phyloP scores from a whole-genome alignment of 2,888 invertebrate genomes.

The Acronicta alni region DNA sequence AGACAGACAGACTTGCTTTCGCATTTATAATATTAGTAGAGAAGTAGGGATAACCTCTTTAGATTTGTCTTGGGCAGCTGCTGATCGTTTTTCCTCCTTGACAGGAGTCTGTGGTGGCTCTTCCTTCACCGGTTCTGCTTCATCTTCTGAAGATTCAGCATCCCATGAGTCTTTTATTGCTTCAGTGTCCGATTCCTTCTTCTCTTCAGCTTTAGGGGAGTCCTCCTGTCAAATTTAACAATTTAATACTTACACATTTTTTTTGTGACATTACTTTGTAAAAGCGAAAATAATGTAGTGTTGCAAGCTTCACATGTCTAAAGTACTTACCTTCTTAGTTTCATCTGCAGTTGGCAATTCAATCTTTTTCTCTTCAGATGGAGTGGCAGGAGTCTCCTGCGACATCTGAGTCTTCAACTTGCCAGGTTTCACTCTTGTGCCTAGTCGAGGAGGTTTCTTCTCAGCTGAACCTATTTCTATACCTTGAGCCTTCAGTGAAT shows the following conservation, averaged over 20 bases:
- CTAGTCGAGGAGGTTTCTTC: conserved; percentile 90
- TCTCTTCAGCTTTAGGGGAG: conserved; percentile 67
- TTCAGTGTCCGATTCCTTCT: conserved; percentile 85
- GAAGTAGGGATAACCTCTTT: conserved; percentile 42
- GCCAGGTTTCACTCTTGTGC: conserved; percentile 93
- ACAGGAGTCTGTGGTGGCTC: conserved; percentile 62
- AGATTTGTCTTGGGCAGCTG: conserved; percentile 60
- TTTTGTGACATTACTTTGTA: no score
- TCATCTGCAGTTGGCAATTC: conserved; percentile 88
- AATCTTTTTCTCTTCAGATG: conserved; percentile 82
- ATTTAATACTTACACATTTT: no score
- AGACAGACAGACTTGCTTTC: no score
- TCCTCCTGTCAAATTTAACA: conserved; percentile 64
- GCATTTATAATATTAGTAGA: no score
- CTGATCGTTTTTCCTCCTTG: conserved; percentile 65
- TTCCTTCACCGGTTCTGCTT: conserved; percentile 67
- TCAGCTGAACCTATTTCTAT: conserved; percentile 93
- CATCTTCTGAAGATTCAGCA: conserved; percentile 91
- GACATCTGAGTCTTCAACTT: conserved; percentile 92
- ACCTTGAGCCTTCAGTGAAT: conserved; percentile 96
- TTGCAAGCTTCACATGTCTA: background rate
- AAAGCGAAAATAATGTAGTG: no score
- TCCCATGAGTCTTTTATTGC: conserved; percentile 96
- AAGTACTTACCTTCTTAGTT: conserved; percentile 80
- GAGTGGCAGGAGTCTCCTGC: conserved; percentile 86